Conservation (phyloP, 2,113 vertebrate genomes). For the Lophura nycthemera region DNA sequence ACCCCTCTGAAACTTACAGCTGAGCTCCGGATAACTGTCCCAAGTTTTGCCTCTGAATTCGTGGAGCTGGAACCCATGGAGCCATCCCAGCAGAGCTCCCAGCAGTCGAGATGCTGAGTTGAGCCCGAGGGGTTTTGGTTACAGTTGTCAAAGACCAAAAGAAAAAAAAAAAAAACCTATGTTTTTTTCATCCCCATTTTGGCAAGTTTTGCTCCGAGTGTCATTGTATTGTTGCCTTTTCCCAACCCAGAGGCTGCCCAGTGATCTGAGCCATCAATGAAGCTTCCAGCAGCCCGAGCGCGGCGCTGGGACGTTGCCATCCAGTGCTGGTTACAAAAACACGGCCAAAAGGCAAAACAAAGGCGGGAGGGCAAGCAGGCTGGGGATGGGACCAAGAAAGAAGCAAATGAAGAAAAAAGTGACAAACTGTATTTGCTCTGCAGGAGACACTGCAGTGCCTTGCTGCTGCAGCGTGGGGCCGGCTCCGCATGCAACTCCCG, state of each 20-base stretch:
- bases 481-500: not conserved
- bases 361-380: conserved; percentile 28
- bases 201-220: not conserved
- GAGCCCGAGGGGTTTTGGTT: not conserved
- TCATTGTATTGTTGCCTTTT: conserved; percentile 13
- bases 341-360: conserved; percentile 23
- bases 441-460: not conserved
- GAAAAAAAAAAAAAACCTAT: too few species aligned
- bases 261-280: conserved; percentile 32
- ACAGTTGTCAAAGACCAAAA: not conserved
- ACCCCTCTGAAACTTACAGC: fast-evolving
- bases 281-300: conserved; percentile 36
- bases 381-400: not conserved
- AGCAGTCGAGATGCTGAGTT: not conserved
- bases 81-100: not conserved
- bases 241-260: conserved; percentile 20
- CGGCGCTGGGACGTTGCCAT: conserved; percentile 48
- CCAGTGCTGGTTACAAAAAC: not conserved
- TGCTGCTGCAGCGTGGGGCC: not conserved
- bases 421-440: conserved; percentile 53
- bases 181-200: not conserved
- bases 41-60: not conserved
- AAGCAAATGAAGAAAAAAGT: not conserved
- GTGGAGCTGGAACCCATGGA: not conserved
- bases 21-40: not conserved